Conservation (phyloP, 2,797 vertebrate genomes). For the Taenioides sp. region DNA sequence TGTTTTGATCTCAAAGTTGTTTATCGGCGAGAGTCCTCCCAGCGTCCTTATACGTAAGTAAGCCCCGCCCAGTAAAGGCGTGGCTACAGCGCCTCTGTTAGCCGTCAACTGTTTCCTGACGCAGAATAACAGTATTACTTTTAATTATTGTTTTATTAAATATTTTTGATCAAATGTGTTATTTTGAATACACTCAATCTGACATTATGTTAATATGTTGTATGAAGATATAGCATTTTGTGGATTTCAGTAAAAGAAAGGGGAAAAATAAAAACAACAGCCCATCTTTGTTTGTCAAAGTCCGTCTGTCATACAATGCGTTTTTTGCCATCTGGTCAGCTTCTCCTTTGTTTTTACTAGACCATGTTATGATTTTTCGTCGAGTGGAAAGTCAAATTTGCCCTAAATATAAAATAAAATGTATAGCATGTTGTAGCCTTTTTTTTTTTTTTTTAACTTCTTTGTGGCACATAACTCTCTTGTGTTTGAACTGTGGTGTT, state of each 20-base stretch:
- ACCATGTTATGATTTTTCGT: background rate
- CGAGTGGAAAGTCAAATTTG: background rate
- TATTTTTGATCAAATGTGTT: background rate
- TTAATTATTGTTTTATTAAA: background rate
- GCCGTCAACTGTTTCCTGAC: background rate
- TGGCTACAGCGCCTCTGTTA: background rate
- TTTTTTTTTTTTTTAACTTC: background rate
- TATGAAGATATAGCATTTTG: background rate
- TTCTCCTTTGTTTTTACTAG: background rate
- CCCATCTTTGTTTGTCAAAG: too few relatives aligned
- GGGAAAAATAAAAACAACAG: background rate
- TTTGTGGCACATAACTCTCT: background rate
- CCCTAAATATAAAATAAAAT: background rate
- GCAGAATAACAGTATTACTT: background rate
- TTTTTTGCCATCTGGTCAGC: background rate
- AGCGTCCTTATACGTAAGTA: slow-evolving; percentile 29
- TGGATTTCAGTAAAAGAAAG: background rate
- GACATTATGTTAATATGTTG: background rate
- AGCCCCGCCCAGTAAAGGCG: slow-evolving; percentile 30
- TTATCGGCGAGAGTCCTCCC: slow-evolving; percentile 54
- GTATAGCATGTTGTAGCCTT: background rate
- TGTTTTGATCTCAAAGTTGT: slow-evolving; percentile 71
- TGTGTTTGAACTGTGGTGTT: background rate
- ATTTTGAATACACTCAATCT: background rate
- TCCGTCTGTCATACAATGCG: background rate